These are phyloP conservation scores for Rhagonycha lutea DNA, from an alignment of 2,888 invertebrate species.

Conservation along the genomic window DNA sequence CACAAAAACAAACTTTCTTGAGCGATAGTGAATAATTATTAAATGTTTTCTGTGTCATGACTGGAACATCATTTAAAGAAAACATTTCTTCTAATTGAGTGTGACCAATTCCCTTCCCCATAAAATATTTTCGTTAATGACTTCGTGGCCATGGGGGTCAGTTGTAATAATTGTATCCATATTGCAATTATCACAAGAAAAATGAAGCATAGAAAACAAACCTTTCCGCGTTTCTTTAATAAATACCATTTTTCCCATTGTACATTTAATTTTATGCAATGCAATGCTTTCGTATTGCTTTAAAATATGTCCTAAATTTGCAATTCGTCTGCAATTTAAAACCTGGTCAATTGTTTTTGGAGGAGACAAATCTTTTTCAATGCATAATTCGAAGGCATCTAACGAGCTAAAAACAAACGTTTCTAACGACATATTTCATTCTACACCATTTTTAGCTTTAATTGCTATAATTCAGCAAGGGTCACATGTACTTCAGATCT, in stretches of 20 bases:
- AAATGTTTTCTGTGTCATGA: slow-evolving; percentile 4
- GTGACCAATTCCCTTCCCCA: slow-evolving; percentile 2
- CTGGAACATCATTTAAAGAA: neutral
- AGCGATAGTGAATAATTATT: neutral
- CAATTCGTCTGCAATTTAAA: neutral
- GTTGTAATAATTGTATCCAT: neutral
- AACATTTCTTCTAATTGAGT: neutral
- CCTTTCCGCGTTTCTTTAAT: neutral
- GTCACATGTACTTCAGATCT: too few relatives aligned
- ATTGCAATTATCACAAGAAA: neutral
- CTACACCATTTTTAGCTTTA: too few relatives aligned
- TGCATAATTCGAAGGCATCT: too few relatives aligned
- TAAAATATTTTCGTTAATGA: neutral
- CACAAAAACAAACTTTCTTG: neutral
- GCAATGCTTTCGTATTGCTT: neutral
- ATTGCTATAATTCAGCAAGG: too few relatives aligned
- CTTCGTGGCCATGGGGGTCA: neutral
- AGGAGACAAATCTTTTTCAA: too few relatives aligned
- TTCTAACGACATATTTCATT: too few relatives aligned
- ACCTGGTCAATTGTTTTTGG: too few relatives aligned
- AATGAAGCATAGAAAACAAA: neutral
- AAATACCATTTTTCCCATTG: neutral
- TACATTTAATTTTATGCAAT: neutral
- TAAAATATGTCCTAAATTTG: neutral
- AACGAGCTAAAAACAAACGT: too few relatives aligned